phyloP scores from a whole-genome alignment of 2,888 invertebrate genomes.

The Argynnis bischoffii region DNA sequence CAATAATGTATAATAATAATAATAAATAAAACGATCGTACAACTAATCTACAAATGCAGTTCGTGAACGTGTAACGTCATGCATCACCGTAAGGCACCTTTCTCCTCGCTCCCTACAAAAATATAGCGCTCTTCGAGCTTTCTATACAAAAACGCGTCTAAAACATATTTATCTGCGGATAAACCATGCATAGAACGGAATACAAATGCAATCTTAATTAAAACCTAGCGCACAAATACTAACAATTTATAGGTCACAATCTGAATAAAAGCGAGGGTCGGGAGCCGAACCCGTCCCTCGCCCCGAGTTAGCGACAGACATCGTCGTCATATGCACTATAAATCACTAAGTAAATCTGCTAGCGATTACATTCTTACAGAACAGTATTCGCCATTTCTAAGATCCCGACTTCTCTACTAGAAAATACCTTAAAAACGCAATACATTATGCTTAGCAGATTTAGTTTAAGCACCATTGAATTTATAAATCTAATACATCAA shows the following conservation, averaged over 20 bases:
- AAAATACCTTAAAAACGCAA: constrained; percentile 9
- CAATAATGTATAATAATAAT: constrained; percentile 66
- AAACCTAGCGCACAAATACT: constrained; percentile 68
- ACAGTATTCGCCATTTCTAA: constrained; percentile 1
- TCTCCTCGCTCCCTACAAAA: constrained; percentile 51
- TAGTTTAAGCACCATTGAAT: constrained; percentile 10
- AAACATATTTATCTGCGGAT: constrained; percentile 77
- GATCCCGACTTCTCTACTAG: constrained; percentile 5
- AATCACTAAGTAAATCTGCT: too few species aligned
- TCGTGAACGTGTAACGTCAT: constrained; percentile 67
- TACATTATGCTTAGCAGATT: constrained; percentile 37
- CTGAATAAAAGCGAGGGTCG: constrained; percentile 11
- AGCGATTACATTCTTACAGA: too few species aligned
- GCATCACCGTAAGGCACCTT: constrained; percentile 73
- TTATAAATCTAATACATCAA: background rate
- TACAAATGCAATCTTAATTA: constrained; percentile 50
- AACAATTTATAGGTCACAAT: constrained; percentile 59
- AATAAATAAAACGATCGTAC: constrained; percentile 77
- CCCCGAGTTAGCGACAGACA: constrained; percentile 28
- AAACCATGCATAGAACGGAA: constrained; percentile 72
- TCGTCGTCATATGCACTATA: constrained; percentile 9
- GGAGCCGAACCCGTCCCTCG: constrained; percentile 9
- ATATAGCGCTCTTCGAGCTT: constrained; percentile 43
- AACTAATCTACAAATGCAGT: constrained; percentile 80
- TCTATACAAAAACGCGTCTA: constrained; percentile 52